phyloP scores from a whole-genome alignment of 53 echinoderm and acorn worm species.

The Zoroaster sp. region DNA sequence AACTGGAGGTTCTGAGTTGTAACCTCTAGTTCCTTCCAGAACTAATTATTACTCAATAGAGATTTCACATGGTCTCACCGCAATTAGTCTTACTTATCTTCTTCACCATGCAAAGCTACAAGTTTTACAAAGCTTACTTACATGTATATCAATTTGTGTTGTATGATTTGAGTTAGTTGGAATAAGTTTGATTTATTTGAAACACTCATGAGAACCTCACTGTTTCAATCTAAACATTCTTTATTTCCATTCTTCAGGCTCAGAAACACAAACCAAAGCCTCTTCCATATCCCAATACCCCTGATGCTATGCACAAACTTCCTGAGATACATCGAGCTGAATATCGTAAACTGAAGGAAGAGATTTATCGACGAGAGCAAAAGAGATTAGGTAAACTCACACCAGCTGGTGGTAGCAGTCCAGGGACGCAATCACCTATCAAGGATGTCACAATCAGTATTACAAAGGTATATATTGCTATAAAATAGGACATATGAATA shows the following conservation, averaged over 20 bases:
- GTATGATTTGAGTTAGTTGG: no score
- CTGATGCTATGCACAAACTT: slow-evolving; percentile 75
- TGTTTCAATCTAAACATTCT: no score
- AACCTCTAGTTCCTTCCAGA: no score
- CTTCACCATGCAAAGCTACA: no score
- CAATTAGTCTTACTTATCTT: no score
- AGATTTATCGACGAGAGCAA: slow-evolving; percentile 81
- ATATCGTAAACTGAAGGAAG: slow-evolving; percentile 81
- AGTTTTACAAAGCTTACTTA: no score
- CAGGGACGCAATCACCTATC: slow-evolving; percentile 31
- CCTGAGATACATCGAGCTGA: slow-evolving; percentile 76
- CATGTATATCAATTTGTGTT: no score
- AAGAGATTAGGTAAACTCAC: neutral
- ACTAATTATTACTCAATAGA: no score
- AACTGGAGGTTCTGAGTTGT: no score
- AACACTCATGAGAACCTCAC: neutral
- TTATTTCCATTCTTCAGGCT: neutral
- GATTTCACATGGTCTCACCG: no score
- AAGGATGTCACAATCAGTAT: slow-evolving; percentile 17
- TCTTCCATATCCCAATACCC: slow-evolving; percentile 61
- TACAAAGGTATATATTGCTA: slow-evolving; percentile 18
- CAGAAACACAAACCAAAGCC: slow-evolving; percentile 15
- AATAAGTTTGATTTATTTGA: neutral
- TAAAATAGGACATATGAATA: no score
- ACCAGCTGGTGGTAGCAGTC: neutral